Evolutionary conservation across 2,888 invertebrate genomes (phyloP).

Genomic region (Drosophila testacea): DNA sequence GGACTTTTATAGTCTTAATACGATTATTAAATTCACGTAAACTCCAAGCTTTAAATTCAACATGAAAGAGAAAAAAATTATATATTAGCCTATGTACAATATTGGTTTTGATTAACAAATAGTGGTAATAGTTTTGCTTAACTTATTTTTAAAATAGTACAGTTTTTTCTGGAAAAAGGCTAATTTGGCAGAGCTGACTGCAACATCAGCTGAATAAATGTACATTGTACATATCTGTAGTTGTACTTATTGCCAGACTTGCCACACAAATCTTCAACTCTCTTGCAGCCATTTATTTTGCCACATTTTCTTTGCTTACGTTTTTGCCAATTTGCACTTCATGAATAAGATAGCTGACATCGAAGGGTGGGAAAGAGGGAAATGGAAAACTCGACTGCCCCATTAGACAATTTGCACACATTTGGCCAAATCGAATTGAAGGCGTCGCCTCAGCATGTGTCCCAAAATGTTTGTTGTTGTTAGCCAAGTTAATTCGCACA

Average conservation of each 20-base stretch:
- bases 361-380: neutral
- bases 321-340: constrained; percentile 76
- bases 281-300: constrained; percentile 45
- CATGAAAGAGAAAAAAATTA: too few relatives aligned
- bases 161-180: too few relatives aligned
- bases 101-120: too few relatives aligned
- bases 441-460: constrained; percentile 37
- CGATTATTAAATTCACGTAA: too few relatives aligned
- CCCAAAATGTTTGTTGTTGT: constrained; percentile 37
- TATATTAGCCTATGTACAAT: too few relatives aligned
- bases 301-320: constrained; percentile 43
- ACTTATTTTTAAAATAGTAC: too few relatives aligned
- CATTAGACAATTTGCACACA: constrained; percentile 77
- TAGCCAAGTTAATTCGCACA: constrained; percentile 32
- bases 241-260: constrained; percentile 29
- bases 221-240: neutral
- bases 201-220: constrained; percentile 2
- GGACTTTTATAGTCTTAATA: too few relatives aligned
- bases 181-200: too few relatives aligned
- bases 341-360: constrained; percentile 63
- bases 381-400: constrained; percentile 48
- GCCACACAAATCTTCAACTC: constrained; percentile 52
- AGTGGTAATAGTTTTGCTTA: too few relatives aligned
- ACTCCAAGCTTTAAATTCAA: too few relatives aligned
- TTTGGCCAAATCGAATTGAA: constrained; percentile 49